These are phyloP conservation scores for Periophthalmus modestus DNA, from an alignment of 2,113 vertebrate genomes.

Conservation along the genomic window DNA sequence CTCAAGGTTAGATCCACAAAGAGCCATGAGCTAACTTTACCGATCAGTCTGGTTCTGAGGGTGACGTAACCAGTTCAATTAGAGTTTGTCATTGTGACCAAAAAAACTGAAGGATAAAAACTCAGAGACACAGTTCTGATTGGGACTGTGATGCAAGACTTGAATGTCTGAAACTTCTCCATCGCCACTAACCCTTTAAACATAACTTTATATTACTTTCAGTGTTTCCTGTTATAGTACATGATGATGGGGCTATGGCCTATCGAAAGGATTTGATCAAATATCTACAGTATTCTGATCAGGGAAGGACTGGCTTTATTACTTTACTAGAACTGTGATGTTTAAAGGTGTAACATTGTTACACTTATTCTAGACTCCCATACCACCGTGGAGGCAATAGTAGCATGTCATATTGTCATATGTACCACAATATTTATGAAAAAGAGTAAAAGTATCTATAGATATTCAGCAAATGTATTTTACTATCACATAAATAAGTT, in stretches of 20 bases:
- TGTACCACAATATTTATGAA: background rate
- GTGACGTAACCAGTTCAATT: constrained; percentile 22
- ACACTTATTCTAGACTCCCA: background rate
- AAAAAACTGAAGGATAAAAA: constrained; percentile 17
- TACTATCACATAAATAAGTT: background rate
- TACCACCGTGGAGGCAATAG: background rate
- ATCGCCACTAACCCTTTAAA: background rate
- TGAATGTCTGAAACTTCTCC: background rate
- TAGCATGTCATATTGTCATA: background rate
- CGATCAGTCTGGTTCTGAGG: constrained; percentile 21
- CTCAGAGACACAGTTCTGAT: constrained; percentile 24
- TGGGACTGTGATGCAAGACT: constrained; percentile 12
- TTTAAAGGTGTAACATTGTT: background rate
- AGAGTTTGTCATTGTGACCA: constrained; percentile 12
- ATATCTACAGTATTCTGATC: background rate
- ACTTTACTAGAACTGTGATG: too few relatives aligned
- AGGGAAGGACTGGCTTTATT: background rate
- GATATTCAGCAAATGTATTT: background rate
- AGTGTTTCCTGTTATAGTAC: too few relatives aligned
- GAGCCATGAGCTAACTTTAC: constrained; percentile 22
- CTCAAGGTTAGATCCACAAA: constrained; percentile 14
- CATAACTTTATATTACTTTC: background rate
- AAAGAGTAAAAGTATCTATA: background rate
- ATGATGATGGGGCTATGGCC: too few relatives aligned
- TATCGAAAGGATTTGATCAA: background rate